phyloP scores from a whole-genome alignment of 2,113 vertebrate genomes.

The Eurypyga helias region DNA sequence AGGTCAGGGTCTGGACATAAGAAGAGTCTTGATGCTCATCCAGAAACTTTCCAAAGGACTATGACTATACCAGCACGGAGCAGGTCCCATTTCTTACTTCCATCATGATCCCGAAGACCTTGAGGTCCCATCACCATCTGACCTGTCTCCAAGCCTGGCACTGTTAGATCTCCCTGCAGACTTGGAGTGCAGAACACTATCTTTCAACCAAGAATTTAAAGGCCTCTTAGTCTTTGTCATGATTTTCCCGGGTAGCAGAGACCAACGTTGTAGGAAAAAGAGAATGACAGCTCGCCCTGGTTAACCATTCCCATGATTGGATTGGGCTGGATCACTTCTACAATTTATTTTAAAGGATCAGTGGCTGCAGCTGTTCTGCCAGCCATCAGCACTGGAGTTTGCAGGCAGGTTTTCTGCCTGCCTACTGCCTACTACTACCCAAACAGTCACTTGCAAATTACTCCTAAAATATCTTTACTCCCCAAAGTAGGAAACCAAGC shows the following conservation, averaged over 20 bases:
- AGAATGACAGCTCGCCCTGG: accelerated
- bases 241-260: neutral
- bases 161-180: neutral
- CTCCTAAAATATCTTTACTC: neutral
- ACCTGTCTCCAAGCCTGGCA: neutral
- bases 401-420: neutral
- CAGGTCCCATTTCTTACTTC: neutral
- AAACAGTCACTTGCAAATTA: neutral
- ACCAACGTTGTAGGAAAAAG: neutral
- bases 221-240: neutral
- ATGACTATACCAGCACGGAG: neutral
- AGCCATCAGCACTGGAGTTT: neutral
- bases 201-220: neutral
- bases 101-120: neutral
- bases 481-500: neutral
- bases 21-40: neutral
- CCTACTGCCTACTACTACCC: neutral
- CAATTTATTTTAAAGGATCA: neutral
- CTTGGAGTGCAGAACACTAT: neutral
- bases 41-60: neutral
- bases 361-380: neutral
- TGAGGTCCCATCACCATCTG: neutral
- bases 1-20: neutral
- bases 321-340: neutral
- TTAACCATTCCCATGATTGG: neutral